Evolutionary conservation across 2,888 invertebrate species (phyloP).

Genomic region (Drosophila putrida): DNA sequence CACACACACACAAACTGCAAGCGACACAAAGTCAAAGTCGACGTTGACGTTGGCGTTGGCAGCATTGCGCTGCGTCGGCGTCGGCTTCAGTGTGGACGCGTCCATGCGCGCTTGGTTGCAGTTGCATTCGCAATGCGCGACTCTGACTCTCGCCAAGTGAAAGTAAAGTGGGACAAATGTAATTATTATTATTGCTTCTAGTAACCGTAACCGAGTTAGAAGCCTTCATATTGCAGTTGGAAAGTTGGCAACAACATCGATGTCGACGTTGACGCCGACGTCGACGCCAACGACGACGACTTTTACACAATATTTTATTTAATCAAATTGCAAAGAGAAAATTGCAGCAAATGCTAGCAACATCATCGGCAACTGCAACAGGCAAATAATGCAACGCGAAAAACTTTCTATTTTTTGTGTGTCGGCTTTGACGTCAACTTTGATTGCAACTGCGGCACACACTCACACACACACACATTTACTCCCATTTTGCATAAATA

Average conservation of each 20-base stretch:
- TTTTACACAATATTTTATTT: slow-evolving; percentile 83
- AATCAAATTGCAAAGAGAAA: slow-evolving; percentile 83
- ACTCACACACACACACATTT: slow-evolving; percentile 27
- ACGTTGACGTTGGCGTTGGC: slow-evolving; percentile 19
- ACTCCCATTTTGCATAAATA: slow-evolving; percentile 3
- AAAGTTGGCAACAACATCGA: slow-evolving; percentile 58
- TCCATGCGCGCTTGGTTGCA: slow-evolving; percentile 39
- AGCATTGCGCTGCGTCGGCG: slow-evolving; percentile 3
- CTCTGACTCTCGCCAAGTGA: slow-evolving; percentile 74
- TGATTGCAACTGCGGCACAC: slow-evolving; percentile 52
- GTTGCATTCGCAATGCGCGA: slow-evolving; percentile 36
- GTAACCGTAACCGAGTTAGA: slow-evolving; percentile 79
- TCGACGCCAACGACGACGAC: slow-evolving; percentile 41
- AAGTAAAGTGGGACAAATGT: slow-evolving; percentile 84
- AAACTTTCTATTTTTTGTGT: slow-evolving; percentile 80
- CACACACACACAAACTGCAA: slow-evolving; percentile 10
- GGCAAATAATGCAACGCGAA: slow-evolving; percentile 67
- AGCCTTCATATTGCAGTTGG: slow-evolving; percentile 69
- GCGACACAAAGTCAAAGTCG: slow-evolving; percentile 63
- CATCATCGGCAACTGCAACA: slow-evolving; percentile 37
- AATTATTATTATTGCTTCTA: slow-evolving; percentile 83
- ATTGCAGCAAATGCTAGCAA: slow-evolving; percentile 62
- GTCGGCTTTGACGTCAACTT: slow-evolving; percentile 57
- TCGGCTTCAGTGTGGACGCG: slow-evolving; percentile 9
- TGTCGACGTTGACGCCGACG: slow-evolving; percentile 2